A percentile compares a stretch with the other conserved stretches of the same genome.
phyloP scores from a whole-genome alignment of 1,140 invertebrate genomes.

The Hyles vespertilio region DNA sequence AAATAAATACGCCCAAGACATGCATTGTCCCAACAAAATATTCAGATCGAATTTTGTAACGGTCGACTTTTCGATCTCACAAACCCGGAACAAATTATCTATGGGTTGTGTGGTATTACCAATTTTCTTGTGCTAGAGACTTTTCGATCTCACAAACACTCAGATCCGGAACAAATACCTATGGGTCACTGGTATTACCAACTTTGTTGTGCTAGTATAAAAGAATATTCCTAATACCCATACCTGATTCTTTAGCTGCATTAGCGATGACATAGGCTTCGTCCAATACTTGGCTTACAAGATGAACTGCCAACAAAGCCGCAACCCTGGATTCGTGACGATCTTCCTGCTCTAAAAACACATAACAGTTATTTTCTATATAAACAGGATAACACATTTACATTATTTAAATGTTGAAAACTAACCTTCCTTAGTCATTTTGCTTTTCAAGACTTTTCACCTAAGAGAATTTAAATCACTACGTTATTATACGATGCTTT shows the following conservation, averaged over 20 bases:
- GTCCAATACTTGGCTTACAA: slow-evolving; percentile 59
- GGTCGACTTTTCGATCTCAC: too few relatives aligned
- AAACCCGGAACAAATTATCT: too few relatives aligned
- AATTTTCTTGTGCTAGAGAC: too few relatives aligned
- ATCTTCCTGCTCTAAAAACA: slow-evolving; percentile 21
- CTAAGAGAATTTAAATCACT: too few relatives aligned
- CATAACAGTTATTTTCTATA: background rate
- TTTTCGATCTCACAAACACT: too few relatives aligned
- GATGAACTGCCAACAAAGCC: slow-evolving; percentile 41
- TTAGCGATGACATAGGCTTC: slow-evolving; percentile 58
- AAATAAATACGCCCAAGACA: too few relatives aligned
- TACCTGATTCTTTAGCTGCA: slow-evolving; percentile 47
- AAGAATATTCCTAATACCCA: background rate
- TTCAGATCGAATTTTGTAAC: too few relatives aligned
- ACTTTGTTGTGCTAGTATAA: too few relatives aligned
- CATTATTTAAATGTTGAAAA: slow-evolving; percentile 11
- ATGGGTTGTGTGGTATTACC: too few relatives aligned
- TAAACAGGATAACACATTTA: slow-evolving; percentile 11
- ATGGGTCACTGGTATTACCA: background rate
- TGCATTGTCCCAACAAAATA: too few relatives aligned
- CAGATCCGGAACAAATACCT: slow-evolving; percentile 1
- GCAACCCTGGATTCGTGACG: slow-evolving; percentile 31
- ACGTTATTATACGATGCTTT: too few relatives aligned
- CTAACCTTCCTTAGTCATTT: slow-evolving; percentile 36
- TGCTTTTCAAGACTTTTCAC: slow-evolving; percentile 20